Evolutionary conservation across 64 coral and sea anemone species (phyloP), one percentile per base, ranked within the genome.

Genomic region (Stichodactyla mertensii): DNA sequence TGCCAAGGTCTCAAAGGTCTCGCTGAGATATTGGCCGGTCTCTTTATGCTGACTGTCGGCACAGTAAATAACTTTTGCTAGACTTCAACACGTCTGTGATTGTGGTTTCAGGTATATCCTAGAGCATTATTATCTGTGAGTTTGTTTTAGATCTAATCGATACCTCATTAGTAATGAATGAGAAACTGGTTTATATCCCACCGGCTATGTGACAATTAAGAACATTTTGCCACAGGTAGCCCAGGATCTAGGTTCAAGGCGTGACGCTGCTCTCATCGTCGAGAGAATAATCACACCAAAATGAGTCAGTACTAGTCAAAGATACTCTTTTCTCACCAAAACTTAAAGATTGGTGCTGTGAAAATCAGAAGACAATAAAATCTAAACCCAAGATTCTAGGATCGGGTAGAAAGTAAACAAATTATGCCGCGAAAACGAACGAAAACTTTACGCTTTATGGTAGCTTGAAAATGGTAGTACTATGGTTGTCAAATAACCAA

Each of bases 111-210:
- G 69, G 9, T 74, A 27, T 11, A 74, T 27, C 26, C 0, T 31
- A 31, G n/a, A 19, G 12, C 12, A 11, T 36, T 20, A 18, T 66
- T 74, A 74, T 74, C 69, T 74, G 69, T 4, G 69, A 74, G 69
- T 74, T 74, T 74, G 69, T 74, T 74, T 74, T 74, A 74, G 69
- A 74, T 74, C 69, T 74, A 27, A 74, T 74, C 69, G 23, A 10
- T 11, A 23, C 0, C 22, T 45, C 36, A 45, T 45, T 45, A 45
- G 36, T 74, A 74, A 74, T 74, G 69, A 36, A 74, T 9, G 14
- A 9, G 5, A 58, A 58, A 11, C 56, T 74, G 69, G n/a, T 74
- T 74, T 74, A 28, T 74, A 27, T 74, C 10, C 69, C 7, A 8
- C 69, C 5, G 4, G 26, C 27, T 28, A 23, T 19, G 7, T n/a